Evolutionary conservation across 2,797 vertebrate species (phyloP), one percentile per base, ranked within the genome.

Genomic region (Smutsia temminckii): DNA sequence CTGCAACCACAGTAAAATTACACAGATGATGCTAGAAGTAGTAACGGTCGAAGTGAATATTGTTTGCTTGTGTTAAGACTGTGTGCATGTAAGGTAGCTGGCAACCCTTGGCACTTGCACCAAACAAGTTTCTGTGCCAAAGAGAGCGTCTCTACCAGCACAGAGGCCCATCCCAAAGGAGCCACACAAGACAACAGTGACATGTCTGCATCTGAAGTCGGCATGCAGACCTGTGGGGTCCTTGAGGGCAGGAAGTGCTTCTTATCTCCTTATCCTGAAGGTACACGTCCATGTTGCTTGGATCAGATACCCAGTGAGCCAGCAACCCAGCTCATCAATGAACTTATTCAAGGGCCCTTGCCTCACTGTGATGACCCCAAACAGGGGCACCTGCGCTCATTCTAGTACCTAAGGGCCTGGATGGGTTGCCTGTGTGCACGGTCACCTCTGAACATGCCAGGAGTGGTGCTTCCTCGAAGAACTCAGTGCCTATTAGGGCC

Each of bases 1-100:
- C 68, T 92, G 55, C 27, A 85, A 64, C 21, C 49, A 78, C 68
- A 95, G 64, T 61, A 75, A 91, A 80, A 78, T 46, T 37, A 12
- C 34, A 37, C 64, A 79, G 74, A 68, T 17, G 32, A 89, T 32
- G 72, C 7, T 16, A 42, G 51, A 78, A 25, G 53, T 74, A 84
- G 46, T 25, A 64, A 51, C 72, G 85, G 42, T 32, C 25, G 42
- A 57, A n/a, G 3, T 53, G 51, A 46, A 32, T 46, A 59, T 6
- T 69, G 40, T 57, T 16, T n/a, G 71, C 81, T 84, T 71, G 55
- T 59, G 77, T 74, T 7, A 55, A 40, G 74, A 51, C 66, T 71
- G 8, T 57, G 13, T 53, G 21, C 16, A 27, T 8, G 4, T 49
- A 34, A 83, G 93, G 55, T 46, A 64, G 46, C 2, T 93, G 77